Conservation (phyloP, 2,888 invertebrate species). For the Allophyes oxyacanthae region DNA sequence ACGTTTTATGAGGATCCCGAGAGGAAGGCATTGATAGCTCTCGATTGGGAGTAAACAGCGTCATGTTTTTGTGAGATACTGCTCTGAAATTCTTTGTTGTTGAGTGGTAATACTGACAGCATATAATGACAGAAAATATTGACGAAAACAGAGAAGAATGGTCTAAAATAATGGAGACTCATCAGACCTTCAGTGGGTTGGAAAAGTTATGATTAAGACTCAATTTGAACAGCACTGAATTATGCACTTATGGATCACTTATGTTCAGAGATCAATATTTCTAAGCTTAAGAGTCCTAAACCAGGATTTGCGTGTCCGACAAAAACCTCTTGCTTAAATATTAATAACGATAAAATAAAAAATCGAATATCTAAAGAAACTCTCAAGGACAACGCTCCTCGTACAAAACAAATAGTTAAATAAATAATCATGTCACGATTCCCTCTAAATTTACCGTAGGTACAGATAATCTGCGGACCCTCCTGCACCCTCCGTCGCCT, state of each 20-base stretch:
- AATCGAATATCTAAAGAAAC: background rate
- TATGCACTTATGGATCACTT: no score
- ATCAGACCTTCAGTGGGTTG: no score
- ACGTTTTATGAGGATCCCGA: constrained; percentile 52
- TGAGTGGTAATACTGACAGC: background rate
- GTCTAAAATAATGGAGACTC: no score
- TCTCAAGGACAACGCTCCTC: background rate
- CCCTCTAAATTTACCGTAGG: constrained; percentile 14
- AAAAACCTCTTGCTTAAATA: no score
- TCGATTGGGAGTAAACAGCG: constrained; percentile 45
- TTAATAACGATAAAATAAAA: no score
- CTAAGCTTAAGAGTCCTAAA: no score
- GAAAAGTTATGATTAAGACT: no score
- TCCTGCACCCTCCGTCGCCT: constrained; percentile 13
- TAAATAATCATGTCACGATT: constrained; percentile 33
- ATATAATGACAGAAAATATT: no score
- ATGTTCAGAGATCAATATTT: no score
- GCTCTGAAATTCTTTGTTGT: constrained; percentile 1
- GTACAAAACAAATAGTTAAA: constrained; percentile 5
- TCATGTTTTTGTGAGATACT: constrained; percentile 36
- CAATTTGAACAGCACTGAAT: no score
- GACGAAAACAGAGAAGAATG: no score
- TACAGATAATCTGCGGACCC: constrained; percentile 34
- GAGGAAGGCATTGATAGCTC: constrained; percentile 50
- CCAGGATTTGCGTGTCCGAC: no score